Evolutionary conservation across 2,797 vertebrate species (phyloP).

Genomic region (Acipenser ruthenus): DNA sequence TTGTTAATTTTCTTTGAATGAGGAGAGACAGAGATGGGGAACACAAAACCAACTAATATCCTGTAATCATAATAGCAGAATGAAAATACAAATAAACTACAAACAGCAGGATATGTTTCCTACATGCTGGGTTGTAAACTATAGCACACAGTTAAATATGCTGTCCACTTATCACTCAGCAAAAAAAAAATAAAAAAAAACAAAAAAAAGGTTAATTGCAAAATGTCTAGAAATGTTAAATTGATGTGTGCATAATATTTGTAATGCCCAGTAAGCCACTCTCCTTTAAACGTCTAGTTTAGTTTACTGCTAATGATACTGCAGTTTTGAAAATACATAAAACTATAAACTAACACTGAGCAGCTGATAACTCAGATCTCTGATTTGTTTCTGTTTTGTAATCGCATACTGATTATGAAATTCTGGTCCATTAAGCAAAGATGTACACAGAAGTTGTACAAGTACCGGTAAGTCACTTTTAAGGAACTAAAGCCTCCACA

Average conservation of each 20-base stretch:
- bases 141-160: slow-evolving; percentile 23
- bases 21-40: neutral
- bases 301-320: too few species aligned
- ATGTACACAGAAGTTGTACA: too few species aligned
- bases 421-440: too few species aligned
- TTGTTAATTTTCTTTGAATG: neutral
- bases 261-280: slow-evolving; percentile 15
- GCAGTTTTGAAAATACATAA: too few species aligned
- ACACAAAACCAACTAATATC: slow-evolving; percentile 6
- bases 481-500: too few species aligned
- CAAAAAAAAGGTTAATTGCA: slow-evolving; percentile 10
- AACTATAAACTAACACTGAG: too few species aligned
- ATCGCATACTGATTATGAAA: too few species aligned
- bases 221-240: neutral
- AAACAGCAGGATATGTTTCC: slow-evolving; percentile 16
- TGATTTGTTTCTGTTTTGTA: too few species aligned
- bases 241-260: neutral
- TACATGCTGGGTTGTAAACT: slow-evolving; percentile 29
- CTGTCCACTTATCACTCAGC: neutral
- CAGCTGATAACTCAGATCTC: too few species aligned
- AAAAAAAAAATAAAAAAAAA: neutral
- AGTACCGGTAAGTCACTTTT: too few species aligned
- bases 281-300: neutral
- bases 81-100: slow-evolving; percentile 34
- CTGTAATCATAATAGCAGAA: slow-evolving; percentile 29